phyloP scores from a whole-genome alignment of 1,140 invertebrate species.

The Lysiphlebus fabarum region DNA sequence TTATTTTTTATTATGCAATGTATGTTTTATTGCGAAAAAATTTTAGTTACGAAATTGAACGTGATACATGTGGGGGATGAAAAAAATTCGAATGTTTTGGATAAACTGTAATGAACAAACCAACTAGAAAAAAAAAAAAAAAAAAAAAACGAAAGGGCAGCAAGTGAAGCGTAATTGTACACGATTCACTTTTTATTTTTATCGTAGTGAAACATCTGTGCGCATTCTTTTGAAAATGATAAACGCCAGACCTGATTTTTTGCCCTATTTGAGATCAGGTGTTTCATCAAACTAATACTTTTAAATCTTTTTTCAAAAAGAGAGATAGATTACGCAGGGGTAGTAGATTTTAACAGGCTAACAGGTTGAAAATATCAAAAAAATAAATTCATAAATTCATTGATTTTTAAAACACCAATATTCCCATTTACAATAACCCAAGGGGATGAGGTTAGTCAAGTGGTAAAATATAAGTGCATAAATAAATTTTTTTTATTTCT shows the following conservation, averaged over 20 bases:
- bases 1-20: too few species aligned
- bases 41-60: too few species aligned
- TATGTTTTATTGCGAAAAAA: too few species aligned
- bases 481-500: constrained; percentile 27
- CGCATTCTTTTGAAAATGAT: constrained; percentile 16
- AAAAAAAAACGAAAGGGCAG: neutral
- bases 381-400: too few species aligned
- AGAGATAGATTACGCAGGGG: too few species aligned
- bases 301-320: constrained; percentile 1
- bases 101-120: constrained; percentile 1
- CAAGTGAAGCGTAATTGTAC: constrained; percentile 2
- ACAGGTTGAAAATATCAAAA: too few species aligned
- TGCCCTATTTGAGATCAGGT: constrained; percentile 10
- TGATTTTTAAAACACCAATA: constrained; percentile 20
- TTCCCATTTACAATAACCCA: too few species aligned
- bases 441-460: constrained; percentile 30
- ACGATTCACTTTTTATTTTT: neutral
- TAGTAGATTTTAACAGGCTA: too few species aligned
- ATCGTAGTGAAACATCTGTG: constrained; percentile 14
- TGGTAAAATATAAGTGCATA: constrained; percentile 33
- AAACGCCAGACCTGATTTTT: neutral
- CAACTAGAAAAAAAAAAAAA: neutral
- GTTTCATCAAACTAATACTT: constrained; percentile 14
- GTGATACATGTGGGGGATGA: neutral
- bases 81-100: constrained; percentile 10